Base-by-base conservation (phyloP, 2,797 vertebrate genomes). In the Megaceryle alcyon region DNA sequence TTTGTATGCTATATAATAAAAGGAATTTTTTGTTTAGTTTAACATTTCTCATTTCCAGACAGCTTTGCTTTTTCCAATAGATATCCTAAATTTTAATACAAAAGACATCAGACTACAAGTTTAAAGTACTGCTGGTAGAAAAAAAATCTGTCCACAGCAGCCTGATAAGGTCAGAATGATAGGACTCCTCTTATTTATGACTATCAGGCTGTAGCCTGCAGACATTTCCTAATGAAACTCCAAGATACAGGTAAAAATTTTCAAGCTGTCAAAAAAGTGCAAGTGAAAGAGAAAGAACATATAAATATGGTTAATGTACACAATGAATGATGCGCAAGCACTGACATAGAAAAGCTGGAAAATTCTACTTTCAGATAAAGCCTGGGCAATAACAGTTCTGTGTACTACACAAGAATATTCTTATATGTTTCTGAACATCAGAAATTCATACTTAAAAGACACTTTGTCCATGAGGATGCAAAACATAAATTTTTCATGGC, bases 201-300 rank as follows among this genome's bases (percentile, higher is more conserved):
- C 66, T 96, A 72, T 92, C 88, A 91, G 53, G 60, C 70, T 77
- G 41, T 33, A 71, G 75, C 90, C 94, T 95, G 65, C 35, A 92
- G 94, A 80, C 66, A 86, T 66, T 95, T 89, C 33, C 79, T 96
- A 97, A 96, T 82, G 82, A 96, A 97, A 96, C 37, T 73, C 78
- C 39, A 82, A 90, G 82, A 72, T 92, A 89, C 23, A 20, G 7
- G 59, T n/a, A 95, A 97, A 72, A 96, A 90, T 72, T 95, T 95
- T 95, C 57, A 90, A 96, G 64, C 53, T 95, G 41, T 90, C 95
- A 97, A 90, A 96, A 94, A 94, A 71, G 17, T 68, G 49, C 12
- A 77, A 92, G 21, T 66, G 66, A 88, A 95, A 95, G 22, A 77
- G 35, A 92, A 96, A 63, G 64, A 86, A 92, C 91, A 90, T 84